Percentiles rank a stretch among this genome's conserved stretches.
Conservation (phyloP, 2,113 vertebrate genomes). For the Prionailurus viverrinus region DNA sequence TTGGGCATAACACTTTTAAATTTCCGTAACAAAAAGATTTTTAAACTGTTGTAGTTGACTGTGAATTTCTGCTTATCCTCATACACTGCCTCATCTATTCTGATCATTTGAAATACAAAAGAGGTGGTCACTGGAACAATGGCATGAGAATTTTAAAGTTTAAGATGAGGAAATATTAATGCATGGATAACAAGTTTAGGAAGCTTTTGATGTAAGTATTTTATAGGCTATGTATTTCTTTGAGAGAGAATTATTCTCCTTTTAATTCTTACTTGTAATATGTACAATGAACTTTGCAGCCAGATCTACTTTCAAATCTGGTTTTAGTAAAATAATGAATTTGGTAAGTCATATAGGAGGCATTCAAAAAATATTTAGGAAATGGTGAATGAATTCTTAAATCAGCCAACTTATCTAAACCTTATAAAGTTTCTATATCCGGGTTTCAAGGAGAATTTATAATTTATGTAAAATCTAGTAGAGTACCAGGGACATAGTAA, state of each 20-base stretch:
- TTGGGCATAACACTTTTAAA: constrained; percentile 17
- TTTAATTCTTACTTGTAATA: constrained; percentile 27
- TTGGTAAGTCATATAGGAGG: not conserved
- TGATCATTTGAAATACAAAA: constrained; percentile 43
- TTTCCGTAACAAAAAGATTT: constrained; percentile 34
- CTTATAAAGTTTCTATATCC: not conserved
- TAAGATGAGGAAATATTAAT: constrained; percentile 26
- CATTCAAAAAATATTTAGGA: constrained; percentile 29
- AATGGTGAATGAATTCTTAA: not conserved
- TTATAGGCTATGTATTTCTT: not conserved
- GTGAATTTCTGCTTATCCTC: constrained; percentile 3
- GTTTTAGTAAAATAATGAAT: not conserved
- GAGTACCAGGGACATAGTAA: not conserved
- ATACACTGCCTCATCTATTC: not conserved
- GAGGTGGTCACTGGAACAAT: not conserved
- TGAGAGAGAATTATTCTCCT: not conserved
- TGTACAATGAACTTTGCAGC: not conserved
- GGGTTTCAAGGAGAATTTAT: constrained; percentile 4
- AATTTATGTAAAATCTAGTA: constrained; percentile 35
- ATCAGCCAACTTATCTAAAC: not conserved
- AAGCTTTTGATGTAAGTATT: not conserved
- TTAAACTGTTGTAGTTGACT: not conserved
- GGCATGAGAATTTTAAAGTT: not conserved
- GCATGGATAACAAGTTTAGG: not conserved
- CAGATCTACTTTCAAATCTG: constrained; percentile 13